Percentiles rank a stretch among this genome's conserved stretches.
Evolutionary conservation across 1,140 invertebrate species (phyloP).

Genomic region (Oryctes rhinoceros): DNA sequence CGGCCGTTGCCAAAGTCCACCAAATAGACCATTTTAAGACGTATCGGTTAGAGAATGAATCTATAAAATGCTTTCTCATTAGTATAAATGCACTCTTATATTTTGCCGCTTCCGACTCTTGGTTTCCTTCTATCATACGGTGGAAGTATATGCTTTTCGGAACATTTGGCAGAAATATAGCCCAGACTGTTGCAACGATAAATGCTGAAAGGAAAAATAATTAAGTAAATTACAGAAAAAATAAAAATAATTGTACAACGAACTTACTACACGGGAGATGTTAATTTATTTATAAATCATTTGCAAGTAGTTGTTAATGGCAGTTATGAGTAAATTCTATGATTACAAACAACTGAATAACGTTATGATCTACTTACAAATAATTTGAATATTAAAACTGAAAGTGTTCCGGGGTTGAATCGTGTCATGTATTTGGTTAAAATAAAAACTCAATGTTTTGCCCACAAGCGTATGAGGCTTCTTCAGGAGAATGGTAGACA

Average conservation of each 20-base stretch:
- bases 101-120: slow-evolving; percentile 44
- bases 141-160: slow-evolving; percentile 84
- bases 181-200: slow-evolving; percentile 75
- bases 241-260: not conserved
- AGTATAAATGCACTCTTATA: slow-evolving; percentile 59
- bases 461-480: too few relatives aligned
- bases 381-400: too few relatives aligned
- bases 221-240: not conserved
- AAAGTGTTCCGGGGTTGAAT: too few relatives aligned
- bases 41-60: slow-evolving; percentile 75
- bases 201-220: slow-evolving; percentile 68
- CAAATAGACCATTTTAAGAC: slow-evolving; percentile 88
- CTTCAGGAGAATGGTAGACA: too few relatives aligned
- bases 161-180: slow-evolving; percentile 79
- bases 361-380: too few relatives aligned
- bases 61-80: slow-evolving; percentile 75
- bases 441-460: too few relatives aligned
- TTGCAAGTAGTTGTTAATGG: too few relatives aligned
- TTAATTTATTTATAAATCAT: too few relatives aligned
- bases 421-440: too few relatives aligned
- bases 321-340: too few relatives aligned
- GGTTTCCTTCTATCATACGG: slow-evolving; percentile 55
- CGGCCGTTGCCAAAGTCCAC: slow-evolving; percentile 82
- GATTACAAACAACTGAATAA: too few relatives aligned
- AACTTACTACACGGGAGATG: too few relatives aligned